Evolutionary conservation across 2,113 vertebrate species (phyloP), one percentile per base, ranked within the genome.

Genomic region (Osmerus eperlanus): DNA sequence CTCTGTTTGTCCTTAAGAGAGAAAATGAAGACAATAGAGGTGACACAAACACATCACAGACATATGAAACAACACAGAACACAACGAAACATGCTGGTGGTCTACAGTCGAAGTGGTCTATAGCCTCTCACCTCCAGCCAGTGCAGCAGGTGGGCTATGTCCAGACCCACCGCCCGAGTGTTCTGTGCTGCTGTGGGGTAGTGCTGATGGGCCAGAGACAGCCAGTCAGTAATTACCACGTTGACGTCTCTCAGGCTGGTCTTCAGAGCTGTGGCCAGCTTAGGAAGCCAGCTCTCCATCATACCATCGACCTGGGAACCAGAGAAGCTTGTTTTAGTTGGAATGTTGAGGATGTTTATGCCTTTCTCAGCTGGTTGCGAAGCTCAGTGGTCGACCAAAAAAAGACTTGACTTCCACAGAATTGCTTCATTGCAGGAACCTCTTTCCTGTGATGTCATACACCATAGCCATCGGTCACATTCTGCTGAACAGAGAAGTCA

Each of bases 201-300:
- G 85, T 97, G 93, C 32, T 89, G 89, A 25, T 94, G 88, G 19
- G 97, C 96, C 78, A 93, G 83, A 0, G 73, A 6, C 19, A 97
- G 68, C 97, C 96, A 99, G 74, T 99, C 92, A 0, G 88, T 93
- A 52, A 98, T 82, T 60, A 94, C 71, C 75, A 99, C 93, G 0
- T 98, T 99, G 65, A 93, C 75, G 11, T 91, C 80, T 0, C 68
- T 84, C 1, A 78, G 83, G 6, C 79, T 86, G 25, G 87, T 87
- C 87, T 93, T 95, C 56, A 98, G 90, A 0, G 89, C 87, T 0
- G 87, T 80, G 16, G 91, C 94, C 88, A 99, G 80, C 79, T 91
- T 88, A 79, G 87, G 81, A 63, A 95, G 87, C 97, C 97, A 99
- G n/a, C 41, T 78, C 83, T 99, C 95, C 79, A 97, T 84, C 0